Conservation (phyloP, 2,113 vertebrate species). For the Thalassarche chlororhynchos region DNA sequence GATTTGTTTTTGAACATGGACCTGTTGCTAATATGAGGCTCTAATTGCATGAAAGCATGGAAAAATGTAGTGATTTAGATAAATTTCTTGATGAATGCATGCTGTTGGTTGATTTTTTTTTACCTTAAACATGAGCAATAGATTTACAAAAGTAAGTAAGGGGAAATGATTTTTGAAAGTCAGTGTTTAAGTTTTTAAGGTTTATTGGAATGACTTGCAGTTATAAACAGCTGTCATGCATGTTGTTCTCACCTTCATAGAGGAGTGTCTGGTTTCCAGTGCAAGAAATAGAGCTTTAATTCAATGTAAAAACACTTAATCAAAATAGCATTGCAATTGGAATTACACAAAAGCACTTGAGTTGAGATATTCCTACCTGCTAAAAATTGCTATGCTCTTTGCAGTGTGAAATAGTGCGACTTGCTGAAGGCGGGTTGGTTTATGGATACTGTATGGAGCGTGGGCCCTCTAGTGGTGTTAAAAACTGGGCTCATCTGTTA, state of each 20-base stretch:
- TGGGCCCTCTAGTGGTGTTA: conserved; percentile 66
- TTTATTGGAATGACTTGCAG: neutral
- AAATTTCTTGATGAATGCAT: conserved; percentile 55
- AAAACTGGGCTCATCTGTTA: accelerated
- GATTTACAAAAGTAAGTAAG: neutral
- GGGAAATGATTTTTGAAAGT: neutral
- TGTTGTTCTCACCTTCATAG: neutral
- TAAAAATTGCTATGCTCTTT: neutral
- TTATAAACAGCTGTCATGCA: neutral
- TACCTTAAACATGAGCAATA: neutral
- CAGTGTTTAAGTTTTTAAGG: neutral
- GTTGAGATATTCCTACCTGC: neutral
- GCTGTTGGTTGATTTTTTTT: conserved; percentile 34
- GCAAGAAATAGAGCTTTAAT: neutral
- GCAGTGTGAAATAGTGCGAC: neutral
- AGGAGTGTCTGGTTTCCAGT: neutral
- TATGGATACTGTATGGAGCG: neutral
- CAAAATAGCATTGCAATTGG: accelerated
- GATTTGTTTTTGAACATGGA: conserved; percentile 31
- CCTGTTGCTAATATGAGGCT: conserved; percentile 63
- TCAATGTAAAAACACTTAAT: neutral
- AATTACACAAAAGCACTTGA: neutral
- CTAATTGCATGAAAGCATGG: conserved; percentile 78
- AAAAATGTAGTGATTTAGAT: neutral
- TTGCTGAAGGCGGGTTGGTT: neutral